A percentile compares a stretch with the other conserved stretches of the same genome.
Evolutionary conservation across 2,888 invertebrate genomes (phyloP).

Genomic region (Lasioglossum villosulum): DNA sequence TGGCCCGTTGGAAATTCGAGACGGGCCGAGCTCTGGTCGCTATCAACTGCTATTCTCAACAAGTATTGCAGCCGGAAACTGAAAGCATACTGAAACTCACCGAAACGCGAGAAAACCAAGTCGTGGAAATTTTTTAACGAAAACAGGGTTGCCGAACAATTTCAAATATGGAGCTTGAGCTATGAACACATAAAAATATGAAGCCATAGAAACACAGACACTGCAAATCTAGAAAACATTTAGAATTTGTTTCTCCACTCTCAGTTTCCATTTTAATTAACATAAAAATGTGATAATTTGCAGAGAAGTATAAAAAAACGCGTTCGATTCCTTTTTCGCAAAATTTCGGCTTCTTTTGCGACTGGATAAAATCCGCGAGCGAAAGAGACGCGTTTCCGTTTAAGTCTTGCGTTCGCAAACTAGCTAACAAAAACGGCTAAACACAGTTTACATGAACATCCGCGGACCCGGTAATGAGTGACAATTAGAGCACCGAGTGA

Average conservation of each 20-base stretch:
- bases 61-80: background rate
- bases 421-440: background rate
- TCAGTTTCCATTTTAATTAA: background rate
- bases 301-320: background rate
- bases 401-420: background rate
- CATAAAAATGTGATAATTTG: background rate
- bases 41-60: background rate
- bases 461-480: background rate
- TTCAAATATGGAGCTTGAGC: background rate
- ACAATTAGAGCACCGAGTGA: constrained; percentile 32
- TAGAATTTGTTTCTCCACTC: no score
- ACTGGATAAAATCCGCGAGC: background rate
- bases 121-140: background rate
- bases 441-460: background rate
- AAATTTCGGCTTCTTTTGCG: background rate
- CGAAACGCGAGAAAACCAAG: background rate
- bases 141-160: background rate
- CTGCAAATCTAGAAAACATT: background rate
- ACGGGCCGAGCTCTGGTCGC: background rate
- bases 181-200: background rate
- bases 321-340: background rate
- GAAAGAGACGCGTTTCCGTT: background rate
- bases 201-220: background rate
- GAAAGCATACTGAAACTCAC: background rate
- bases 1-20: background rate